Percentiles rank a stretch among this genome's conserved stretches.
phyloP scores from a whole-genome alignment of 1,140 invertebrate genomes.

The Drosophila bocqueti region DNA sequence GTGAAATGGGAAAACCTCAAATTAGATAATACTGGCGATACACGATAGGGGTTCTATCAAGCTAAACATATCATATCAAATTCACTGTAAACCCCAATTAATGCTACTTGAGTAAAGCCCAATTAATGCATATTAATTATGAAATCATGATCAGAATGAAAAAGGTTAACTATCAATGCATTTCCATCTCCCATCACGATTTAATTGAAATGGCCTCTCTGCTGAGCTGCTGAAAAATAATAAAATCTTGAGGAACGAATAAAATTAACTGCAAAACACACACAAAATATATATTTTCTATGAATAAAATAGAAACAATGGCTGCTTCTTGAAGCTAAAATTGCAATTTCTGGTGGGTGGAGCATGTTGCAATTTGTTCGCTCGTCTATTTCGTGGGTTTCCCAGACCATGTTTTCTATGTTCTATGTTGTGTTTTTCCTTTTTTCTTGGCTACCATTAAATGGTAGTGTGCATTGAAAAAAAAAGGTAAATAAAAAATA shows the following conservation, averaged over 20 bases:
- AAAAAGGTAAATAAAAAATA: background rate
- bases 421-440: slow-evolving; percentile 38
- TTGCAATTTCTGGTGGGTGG: slow-evolving; percentile 66
- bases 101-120: no score
- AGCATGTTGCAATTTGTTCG: slow-evolving; percentile 61
- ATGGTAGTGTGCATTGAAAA: slow-evolving; percentile 4
- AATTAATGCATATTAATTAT: slow-evolving; percentile 43
- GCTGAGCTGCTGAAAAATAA: slow-evolving; percentile 6
- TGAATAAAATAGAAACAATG: slow-evolving; percentile 63
- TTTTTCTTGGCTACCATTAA: slow-evolving; percentile 14
- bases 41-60: slow-evolving; percentile 17
- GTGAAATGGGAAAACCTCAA: slow-evolving; percentile 46
- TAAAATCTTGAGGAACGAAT: slow-evolving; percentile 30
- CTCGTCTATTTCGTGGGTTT: slow-evolving; percentile 40
- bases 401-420: slow-evolving; percentile 43
- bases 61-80: slow-evolving; percentile 21
- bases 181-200: slow-evolving; percentile 67
- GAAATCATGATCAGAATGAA: slow-evolving; percentile 36
- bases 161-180: slow-evolving; percentile 34
- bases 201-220: slow-evolving; percentile 70
- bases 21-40: slow-evolving; percentile 17
- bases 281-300: slow-evolving; percentile 40
- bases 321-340: slow-evolving; percentile 35
- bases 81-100: slow-evolving; percentile 14
- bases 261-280: slow-evolving; percentile 51